Evolutionary conservation across 2,113 vertebrate genomes (phyloP).

Genomic region (Lagopus leucura): DNA sequence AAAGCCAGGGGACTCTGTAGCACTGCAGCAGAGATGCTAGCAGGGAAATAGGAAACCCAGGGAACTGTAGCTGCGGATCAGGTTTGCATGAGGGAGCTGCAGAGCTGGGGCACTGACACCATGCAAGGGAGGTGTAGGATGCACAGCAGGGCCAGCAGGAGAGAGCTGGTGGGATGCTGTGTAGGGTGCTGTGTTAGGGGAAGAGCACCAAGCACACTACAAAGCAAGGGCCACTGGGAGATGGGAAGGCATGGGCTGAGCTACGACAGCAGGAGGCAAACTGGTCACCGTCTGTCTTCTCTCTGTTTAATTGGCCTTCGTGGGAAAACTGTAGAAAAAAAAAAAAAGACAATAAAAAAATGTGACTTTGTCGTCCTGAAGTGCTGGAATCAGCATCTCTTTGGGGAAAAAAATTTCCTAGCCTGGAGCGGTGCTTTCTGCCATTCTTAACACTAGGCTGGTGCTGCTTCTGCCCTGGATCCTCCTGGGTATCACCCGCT

Average conservation of each 20-base stretch:
- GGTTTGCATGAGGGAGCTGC: not conserved
- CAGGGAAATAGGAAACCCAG: not conserved
- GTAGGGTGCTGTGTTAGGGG: rapidly evolving
- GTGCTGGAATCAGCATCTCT: not conserved
- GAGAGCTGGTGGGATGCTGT: not conserved
- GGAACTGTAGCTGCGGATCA: not conserved
- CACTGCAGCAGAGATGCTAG: not conserved
- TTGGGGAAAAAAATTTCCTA: not conserved
- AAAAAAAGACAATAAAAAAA: not conserved
- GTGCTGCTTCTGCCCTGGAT: not conserved
- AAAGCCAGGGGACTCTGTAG: not conserved
- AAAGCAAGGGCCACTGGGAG: not conserved
- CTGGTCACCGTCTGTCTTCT: not conserved
- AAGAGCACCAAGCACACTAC: not conserved
- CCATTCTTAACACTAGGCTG: not conserved
- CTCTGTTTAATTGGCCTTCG: not conserved
- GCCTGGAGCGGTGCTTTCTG: not conserved
- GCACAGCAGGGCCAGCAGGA: not conserved
- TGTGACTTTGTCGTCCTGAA: not conserved
- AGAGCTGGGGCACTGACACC: not conserved
- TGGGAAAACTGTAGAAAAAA: not conserved
- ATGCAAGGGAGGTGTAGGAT: rapidly evolving
- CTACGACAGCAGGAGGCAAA: not conserved
- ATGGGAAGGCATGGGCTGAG: not conserved
- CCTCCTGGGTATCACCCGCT: not conserved